Conservation (phyloP, 2,797 vertebrate genomes). For the Tangara arthus region DNA sequence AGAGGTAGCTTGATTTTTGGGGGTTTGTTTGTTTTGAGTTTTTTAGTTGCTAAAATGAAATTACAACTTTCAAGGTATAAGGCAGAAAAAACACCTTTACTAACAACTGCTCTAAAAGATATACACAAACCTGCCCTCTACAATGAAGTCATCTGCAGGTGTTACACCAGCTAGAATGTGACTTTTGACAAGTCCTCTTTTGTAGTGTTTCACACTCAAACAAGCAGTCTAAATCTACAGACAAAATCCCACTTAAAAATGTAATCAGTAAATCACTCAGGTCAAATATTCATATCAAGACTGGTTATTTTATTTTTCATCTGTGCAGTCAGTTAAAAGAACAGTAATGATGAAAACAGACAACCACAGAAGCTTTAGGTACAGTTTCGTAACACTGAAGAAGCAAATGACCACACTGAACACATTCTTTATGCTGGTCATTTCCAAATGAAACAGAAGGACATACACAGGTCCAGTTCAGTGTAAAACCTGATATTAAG, state of each 20-base stretch:
- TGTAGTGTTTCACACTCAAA: neutral
- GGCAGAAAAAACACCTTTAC: neutral
- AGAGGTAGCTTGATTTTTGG: neutral
- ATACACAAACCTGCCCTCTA: neutral
- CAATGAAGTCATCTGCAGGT: neutral
- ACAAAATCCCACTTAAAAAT: neutral
- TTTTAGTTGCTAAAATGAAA: neutral
- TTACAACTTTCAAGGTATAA: neutral
- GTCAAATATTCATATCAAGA: slow-evolving; percentile 11
- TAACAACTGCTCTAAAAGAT: neutral
- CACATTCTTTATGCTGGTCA: neutral
- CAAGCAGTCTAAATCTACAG: neutral
- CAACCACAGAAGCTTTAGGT: slow-evolving; percentile 60
- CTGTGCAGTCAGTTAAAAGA: slow-evolving; percentile 58
- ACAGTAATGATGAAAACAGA: slow-evolving; percentile 52
- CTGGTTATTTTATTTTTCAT: slow-evolving; percentile 64
- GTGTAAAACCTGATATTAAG: slow-evolving; percentile 40
- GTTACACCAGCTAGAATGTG: neutral
- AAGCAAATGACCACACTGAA: neutral
- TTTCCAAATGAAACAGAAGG: neutral
- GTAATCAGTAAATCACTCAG: neutral
- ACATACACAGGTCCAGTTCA: slow-evolving; percentile 24
- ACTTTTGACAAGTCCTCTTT: neutral
- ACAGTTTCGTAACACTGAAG: slow-evolving; percentile 32
- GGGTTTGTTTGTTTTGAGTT: neutral